Evolutionary conservation across 1,140 invertebrate genomes (phyloP).

Genomic region (Pseudomyrmex flavicornis): DNA sequence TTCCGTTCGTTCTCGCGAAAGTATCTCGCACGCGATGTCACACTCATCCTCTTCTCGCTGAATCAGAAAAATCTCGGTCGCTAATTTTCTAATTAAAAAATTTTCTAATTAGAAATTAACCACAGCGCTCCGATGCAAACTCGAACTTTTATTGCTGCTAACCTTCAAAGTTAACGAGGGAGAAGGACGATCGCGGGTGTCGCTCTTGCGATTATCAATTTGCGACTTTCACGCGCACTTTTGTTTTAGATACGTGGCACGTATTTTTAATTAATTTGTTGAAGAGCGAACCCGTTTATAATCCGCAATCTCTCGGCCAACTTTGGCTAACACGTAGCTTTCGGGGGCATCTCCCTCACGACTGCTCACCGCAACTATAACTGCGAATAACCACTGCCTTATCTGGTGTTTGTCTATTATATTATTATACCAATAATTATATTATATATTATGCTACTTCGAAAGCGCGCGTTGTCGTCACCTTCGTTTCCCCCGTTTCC

Average conservation of each 20-base stretch:
- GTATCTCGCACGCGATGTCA: background rate
- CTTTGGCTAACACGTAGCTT: constrained; percentile 86
- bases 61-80: background rate
- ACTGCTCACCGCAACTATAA: constrained; percentile 86
- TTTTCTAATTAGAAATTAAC: background rate
- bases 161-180: constrained; percentile 82
- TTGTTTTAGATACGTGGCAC: background rate
- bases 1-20: background rate
- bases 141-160: constrained; percentile 84
- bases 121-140: constrained; percentile 76
- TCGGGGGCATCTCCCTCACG: constrained; percentile 84
- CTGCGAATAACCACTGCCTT: constrained; percentile 86
- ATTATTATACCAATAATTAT: constrained; percentile 77
- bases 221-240: too few relatives aligned
- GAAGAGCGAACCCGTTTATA: constrained; percentile 31
- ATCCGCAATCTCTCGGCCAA: constrained; percentile 72
- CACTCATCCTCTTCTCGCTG: background rate
- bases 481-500: constrained; percentile 18
- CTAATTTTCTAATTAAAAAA: constrained; percentile 3
- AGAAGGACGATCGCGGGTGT: constrained; percentile 56
- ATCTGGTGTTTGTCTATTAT: constrained; percentile 85
- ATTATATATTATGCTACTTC: constrained; percentile 68
- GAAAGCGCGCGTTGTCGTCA: constrained; percentile 71
- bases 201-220: constrained; percentile 5
- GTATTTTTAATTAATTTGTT: background rate